These are phyloP conservation scores for Amia ocellicauda DNA, from an alignment of 2,113 vertebrate species.

Conservation along the genomic window DNA sequence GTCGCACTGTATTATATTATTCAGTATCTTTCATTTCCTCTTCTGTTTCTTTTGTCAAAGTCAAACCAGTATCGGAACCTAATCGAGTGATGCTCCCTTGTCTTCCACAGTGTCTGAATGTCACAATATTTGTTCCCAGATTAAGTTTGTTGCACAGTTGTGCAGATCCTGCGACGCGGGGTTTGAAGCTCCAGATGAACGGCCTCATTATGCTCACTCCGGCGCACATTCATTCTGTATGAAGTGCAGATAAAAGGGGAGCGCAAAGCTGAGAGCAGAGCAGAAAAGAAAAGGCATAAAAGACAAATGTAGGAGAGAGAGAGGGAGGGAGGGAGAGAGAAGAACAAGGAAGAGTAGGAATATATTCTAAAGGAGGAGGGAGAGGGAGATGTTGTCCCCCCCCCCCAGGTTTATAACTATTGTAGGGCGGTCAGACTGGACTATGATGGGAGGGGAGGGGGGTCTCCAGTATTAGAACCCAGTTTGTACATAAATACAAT, in stretches of 20 bases:
- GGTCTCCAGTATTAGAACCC: no score
- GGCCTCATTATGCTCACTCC: slow-evolving; percentile 70
- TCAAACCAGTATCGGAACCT: slow-evolving; percentile 39
- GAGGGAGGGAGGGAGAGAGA: slow-evolving; percentile 18
- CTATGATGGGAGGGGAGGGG: not conserved
- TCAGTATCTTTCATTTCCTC: slow-evolving; percentile 23
- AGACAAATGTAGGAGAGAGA: slow-evolving; percentile 26
- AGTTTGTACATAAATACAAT: no score
- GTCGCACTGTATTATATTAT: slow-evolving; percentile 21
- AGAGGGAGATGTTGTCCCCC: no score
- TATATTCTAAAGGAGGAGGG: slow-evolving; percentile 42
- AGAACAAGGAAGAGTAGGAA: slow-evolving; percentile 47
- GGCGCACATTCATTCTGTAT: slow-evolving; percentile 63
- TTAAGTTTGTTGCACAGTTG: slow-evolving; percentile 56
- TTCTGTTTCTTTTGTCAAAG: slow-evolving; percentile 24
- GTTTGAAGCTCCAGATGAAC: slow-evolving; percentile 67
- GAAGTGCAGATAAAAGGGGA: slow-evolving; percentile 69
- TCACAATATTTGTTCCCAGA: slow-evolving; percentile 69
- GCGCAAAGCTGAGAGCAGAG: slow-evolving; percentile 58
- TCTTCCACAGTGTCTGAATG: slow-evolving; percentile 54
- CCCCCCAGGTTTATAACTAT: no score
- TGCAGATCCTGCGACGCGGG: slow-evolving; percentile 48
- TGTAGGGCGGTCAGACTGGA: no score
- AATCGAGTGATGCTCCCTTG: slow-evolving; percentile 28
- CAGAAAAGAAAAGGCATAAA: slow-evolving; percentile 41